phyloP scores from a whole-genome alignment of 1,140 invertebrate genomes.

The Drosophila yakuba region DNA sequence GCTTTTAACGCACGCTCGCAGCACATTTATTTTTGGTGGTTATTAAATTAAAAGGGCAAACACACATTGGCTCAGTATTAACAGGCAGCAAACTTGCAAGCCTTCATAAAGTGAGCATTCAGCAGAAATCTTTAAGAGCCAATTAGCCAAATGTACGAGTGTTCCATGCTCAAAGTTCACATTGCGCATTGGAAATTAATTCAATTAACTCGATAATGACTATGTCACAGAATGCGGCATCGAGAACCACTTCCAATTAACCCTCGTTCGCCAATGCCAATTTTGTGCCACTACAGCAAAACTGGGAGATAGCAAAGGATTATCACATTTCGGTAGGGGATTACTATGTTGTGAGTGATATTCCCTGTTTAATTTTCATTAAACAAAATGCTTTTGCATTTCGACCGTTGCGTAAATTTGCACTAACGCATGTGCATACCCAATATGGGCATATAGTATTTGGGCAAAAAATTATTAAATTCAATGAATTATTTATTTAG shows the following conservation, averaged over 20 bases:
- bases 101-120: conserved; percentile 31
- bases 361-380: conserved; percentile 43
- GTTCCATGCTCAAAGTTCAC: conserved; percentile 34
- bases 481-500: conserved; percentile 71
- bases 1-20: conserved; percentile 36
- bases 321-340: conserved; percentile 27
- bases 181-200: conserved; percentile 57
- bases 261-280: conserved; percentile 20
- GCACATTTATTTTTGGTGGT: conserved; percentile 39
- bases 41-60: conserved; percentile 32
- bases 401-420: conserved; percentile 24
- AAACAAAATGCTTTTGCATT: conserved; percentile 19
- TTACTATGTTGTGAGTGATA: conserved; percentile 27
- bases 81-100: neutral
- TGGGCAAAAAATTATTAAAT: conserved; percentile 50
- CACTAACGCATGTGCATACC: conserved; percentile 4
- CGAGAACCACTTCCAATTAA: conserved; percentile 15
- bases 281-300: conserved; percentile 45
- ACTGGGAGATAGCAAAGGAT: conserved; percentile 10
- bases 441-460: conserved; percentile 27
- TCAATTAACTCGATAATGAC: conserved; percentile 60
- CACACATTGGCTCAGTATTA: conserved; percentile 4
- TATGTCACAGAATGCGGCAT: conserved; percentile 25
- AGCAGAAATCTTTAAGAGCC: conserved; percentile 52
- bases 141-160: conserved; percentile 59